These are phyloP conservation scores for Lepetodrilus schrolli DNA, from an alignment of 2,888 invertebrate genomes.

Conservation along the genomic window DNA sequence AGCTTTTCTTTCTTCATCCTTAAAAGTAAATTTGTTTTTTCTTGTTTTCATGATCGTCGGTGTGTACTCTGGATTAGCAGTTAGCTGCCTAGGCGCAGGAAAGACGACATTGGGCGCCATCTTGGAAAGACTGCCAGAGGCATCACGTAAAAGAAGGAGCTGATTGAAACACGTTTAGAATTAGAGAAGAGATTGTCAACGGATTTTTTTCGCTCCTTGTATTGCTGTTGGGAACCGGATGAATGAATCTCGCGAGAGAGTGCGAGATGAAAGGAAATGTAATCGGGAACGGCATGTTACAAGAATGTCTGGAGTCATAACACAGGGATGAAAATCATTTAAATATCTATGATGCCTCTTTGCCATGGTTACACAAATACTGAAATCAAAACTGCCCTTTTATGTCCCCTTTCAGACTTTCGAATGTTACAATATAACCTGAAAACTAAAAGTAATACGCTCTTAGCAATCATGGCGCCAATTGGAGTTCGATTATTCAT, in stretches of 20 bases:
- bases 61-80: constrained; percentile 18
- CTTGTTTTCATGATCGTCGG: neutral
- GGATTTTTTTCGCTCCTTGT: neutral
- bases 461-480: too few relatives aligned
- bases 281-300: neutral
- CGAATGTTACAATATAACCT: neutral
- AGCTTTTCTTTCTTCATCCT: constrained; percentile 25
- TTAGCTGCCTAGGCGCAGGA: neutral
- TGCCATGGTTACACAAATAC: constrained; percentile 5
- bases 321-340: neutral
- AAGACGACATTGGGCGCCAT: neutral
- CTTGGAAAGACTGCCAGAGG: neutral
- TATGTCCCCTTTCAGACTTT: neutral
- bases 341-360: neutral
- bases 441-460: neutral
- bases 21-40: constrained; percentile 22
- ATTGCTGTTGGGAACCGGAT: neutral
- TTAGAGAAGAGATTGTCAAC: neutral
- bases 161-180: neutral
- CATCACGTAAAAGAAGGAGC: neutral
- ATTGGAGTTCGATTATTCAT: too few relatives aligned
- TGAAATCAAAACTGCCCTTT: neutral
- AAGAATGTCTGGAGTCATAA: neutral
- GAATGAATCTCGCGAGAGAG: neutral
- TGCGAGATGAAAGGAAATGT: neutral